Evolutionary conservation across 2,888 invertebrate species (phyloP).

Genomic region (Hermaeophaga mercurialis): DNA sequence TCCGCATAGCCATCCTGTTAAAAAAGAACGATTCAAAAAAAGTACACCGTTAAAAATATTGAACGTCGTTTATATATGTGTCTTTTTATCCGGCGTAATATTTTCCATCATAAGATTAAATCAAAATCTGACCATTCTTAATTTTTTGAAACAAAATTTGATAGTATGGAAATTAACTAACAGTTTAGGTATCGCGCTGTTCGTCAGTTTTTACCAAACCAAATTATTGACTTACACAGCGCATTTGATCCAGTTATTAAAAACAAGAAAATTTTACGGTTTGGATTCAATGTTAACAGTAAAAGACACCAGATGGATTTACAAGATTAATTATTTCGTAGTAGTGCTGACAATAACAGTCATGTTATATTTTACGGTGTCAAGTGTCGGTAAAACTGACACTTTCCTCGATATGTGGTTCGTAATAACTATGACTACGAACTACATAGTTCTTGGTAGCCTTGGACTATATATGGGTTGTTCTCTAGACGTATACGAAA

Average conservation of each 20-base stretch:
- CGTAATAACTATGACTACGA: neutral
- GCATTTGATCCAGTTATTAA: constrained; percentile 2
- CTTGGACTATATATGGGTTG: neutral
- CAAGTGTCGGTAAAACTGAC: neutral
- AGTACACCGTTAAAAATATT: neutral
- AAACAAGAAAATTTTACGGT: constrained; percentile 8
- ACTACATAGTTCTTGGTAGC: constrained; percentile 1
- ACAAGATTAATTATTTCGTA: neutral
- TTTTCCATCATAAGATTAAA: neutral
- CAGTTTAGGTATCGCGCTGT: neutral
- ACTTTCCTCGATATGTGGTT: neutral
- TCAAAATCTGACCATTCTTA: neutral
- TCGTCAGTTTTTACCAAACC: neutral
- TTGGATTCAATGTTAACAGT: neutral
- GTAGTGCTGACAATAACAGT: neutral
- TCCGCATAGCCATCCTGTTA: neutral
- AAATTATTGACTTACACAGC: neutral
- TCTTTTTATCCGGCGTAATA: neutral
- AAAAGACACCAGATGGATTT: neutral
- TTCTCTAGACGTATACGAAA: neutral
- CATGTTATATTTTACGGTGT: neutral
- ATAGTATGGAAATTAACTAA: neutral
- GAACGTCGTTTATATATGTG: neutral
- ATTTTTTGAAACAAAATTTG: neutral
- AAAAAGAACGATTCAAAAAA: neutral